Evolutionary conservation across 2,888 invertebrate genomes (phyloP).

Genomic region (Leptodirus hochenwartii): DNA sequence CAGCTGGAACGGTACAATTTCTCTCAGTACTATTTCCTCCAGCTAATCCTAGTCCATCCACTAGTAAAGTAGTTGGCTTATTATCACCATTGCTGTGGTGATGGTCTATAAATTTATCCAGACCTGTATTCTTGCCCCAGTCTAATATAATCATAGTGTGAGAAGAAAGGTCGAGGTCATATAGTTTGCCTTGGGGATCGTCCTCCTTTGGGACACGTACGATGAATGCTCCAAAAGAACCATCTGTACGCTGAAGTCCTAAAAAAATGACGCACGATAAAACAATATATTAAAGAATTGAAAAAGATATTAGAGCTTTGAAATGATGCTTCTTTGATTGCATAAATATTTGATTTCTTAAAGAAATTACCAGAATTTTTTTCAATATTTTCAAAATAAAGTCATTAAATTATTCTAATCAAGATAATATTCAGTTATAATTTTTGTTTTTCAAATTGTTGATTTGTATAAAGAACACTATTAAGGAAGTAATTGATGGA

Average conservation of each 20-base stretch:
- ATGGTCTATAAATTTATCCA: constrained; percentile 64
- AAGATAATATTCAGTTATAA: too few species aligned
- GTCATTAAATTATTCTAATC: too few species aligned
- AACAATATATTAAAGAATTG: too few species aligned
- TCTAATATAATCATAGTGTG: constrained; percentile 64
- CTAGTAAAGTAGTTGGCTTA: constrained; percentile 60
- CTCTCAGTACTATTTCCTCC: too few species aligned
- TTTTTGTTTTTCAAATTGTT: too few species aligned
- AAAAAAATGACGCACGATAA: constrained; percentile 21
- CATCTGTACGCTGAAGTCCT: constrained; percentile 76
- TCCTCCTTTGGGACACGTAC: constrained; percentile 45
- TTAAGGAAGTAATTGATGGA: too few species aligned
- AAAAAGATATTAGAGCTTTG: too few species aligned
- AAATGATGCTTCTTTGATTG: too few species aligned
- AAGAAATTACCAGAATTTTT: too few species aligned
- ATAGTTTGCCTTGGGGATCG: constrained; percentile 45
- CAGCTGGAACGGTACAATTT: constrained; percentile 39
- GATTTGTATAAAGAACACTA: too few species aligned
- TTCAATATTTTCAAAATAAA: too few species aligned
- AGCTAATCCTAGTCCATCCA: constrained; percentile 49
- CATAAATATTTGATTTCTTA: too few species aligned
- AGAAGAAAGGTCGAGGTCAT: constrained; percentile 61
- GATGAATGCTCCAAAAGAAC: constrained; percentile 62
- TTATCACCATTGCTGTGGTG: constrained; percentile 70
- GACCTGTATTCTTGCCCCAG: constrained; percentile 59